A percentile compares a stretch with the other conserved stretches of the same genome.
Evolutionary conservation across 2,797 vertebrate genomes (phyloP).

Genomic region (Craterocephalus amniculus): DNA sequence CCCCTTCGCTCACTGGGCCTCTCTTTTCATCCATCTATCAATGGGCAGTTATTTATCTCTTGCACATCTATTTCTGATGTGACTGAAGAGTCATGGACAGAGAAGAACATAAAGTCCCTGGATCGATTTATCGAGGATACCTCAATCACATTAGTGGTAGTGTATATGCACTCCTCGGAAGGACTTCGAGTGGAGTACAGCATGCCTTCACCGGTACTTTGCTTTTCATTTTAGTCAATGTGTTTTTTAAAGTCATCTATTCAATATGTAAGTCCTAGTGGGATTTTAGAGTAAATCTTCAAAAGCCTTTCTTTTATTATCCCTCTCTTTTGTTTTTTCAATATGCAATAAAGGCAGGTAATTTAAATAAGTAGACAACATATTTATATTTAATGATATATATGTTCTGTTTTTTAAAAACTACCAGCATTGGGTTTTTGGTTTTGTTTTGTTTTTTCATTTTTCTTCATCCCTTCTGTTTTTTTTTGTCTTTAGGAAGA

Average conservation of each 20-base stretch:
- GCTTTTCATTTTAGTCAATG: background rate
- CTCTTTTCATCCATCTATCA: background rate
- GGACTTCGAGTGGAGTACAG: conserved; percentile 75
- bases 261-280: background rate
- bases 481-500: conserved; percentile 40
- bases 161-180: conserved; percentile 46
- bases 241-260: background rate
- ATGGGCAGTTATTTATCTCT: conserved; percentile 69
- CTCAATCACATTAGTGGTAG: conserved; percentile 68
- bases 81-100: conserved; percentile 77
- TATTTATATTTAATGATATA: no score
- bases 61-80: conserved; percentile 75
- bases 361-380: no score
- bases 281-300: background rate
- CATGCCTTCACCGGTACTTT: conserved; percentile 80
- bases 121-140: conserved; percentile 81
- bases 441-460: no score
- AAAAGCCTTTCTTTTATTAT: background rate
- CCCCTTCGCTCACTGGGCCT: background rate
- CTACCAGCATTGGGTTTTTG: no score
- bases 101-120: conserved; percentile 76
- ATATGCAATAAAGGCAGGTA: no score
- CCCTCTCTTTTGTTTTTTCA: background rate
- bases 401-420: background rate
- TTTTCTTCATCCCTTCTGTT: background rate